Conservation (phyloP, 2,888 invertebrate species). For the Itoplectis maculator region DNA sequence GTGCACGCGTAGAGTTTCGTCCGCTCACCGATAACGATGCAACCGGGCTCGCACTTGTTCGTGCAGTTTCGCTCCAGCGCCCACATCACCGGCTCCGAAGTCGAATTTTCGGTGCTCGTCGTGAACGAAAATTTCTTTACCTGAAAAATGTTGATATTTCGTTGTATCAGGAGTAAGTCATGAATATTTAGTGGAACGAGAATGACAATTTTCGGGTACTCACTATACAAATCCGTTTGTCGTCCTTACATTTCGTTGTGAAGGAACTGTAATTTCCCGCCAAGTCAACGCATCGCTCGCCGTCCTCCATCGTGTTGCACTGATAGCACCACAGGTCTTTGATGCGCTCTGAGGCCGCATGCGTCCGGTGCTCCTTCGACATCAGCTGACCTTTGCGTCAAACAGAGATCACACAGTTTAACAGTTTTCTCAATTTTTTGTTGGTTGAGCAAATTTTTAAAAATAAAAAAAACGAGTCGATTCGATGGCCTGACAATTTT, state of each 20-base stretch:
- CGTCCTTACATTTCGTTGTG: constrained; percentile 91
- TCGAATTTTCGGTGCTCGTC: constrained; percentile 92
- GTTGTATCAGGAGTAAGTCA: too few species aligned
- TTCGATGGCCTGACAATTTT: not conserved
- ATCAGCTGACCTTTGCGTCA: constrained; percentile 81
- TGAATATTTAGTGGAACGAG: too few species aligned
- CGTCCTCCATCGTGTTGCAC: constrained; percentile 92
- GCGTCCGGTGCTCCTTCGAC: constrained; percentile 90
- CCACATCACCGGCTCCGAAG: constrained; percentile 92
- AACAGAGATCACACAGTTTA: not conserved
- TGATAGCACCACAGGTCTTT: constrained; percentile 93
- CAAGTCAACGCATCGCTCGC: constrained; percentile 90
- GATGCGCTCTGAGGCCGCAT: constrained; percentile 91
- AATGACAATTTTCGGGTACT: constrained; percentile 72
- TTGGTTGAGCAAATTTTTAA: too few species aligned
- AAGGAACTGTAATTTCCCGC: constrained; percentile 87
- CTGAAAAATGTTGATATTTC: constrained; percentile 82
- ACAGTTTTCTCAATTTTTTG: not conserved
- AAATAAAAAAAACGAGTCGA: not conserved
- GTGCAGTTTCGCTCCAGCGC: constrained; percentile 93
- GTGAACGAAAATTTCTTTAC: constrained; percentile 94
- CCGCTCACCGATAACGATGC: constrained; percentile 95
- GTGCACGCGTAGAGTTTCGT: constrained; percentile 95
- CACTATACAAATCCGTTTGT: constrained; percentile 93
- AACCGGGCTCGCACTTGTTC: constrained; percentile 93